Base-by-base conservation (phyloP, 2,797 vertebrate species). In the Bufotes viridis region DNA sequence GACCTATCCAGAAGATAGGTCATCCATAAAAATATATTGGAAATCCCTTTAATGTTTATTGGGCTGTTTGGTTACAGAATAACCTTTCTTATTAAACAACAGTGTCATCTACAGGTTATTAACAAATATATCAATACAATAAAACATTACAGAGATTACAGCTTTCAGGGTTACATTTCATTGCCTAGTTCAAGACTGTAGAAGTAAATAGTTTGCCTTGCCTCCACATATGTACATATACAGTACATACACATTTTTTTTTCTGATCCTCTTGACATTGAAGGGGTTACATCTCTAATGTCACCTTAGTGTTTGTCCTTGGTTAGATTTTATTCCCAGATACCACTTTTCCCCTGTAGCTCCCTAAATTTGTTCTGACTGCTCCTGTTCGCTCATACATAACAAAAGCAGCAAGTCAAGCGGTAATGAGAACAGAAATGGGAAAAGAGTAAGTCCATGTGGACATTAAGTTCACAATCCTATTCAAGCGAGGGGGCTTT, bases 301-400 rank as follows among this genome's bases (percentile, higher is more conserved):
- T 6, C 78, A 42, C 49, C 60, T 67, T 57, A 51, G 17, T 82
- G 20, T 87, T 26, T 20, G 20, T 55, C 72, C 51, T 78, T 83
- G 18, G 42, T 78, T 69, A 83, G 18, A 76, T 42, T 87, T 82
- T 90, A 81, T 90, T 92, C 87, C 90, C 85, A 89, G 74, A 57
- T 92, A 82, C 85, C 69, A 63, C 81, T 90, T 90, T 82, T 85
- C 89, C 87, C 88, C 78, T 80, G 87, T 84, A 84, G 60, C 87
- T 82, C 74, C 51, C 72, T 75, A 90, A 90, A 92, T 93, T 89
- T 91, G 85, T 90, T 93, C 87, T 91, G 90, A 92, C 87, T 92
- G 87, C 90, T 92, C 90, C 92, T 92, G 84, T 91, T 92, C 88
- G 34, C 89, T 91, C 89, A 88, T 91, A 91, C 87, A 87, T 90